Evolutionary conservation across 2,797 vertebrate genomes (phyloP).

Genomic region (Oryzias dopingdopingensis): DNA sequence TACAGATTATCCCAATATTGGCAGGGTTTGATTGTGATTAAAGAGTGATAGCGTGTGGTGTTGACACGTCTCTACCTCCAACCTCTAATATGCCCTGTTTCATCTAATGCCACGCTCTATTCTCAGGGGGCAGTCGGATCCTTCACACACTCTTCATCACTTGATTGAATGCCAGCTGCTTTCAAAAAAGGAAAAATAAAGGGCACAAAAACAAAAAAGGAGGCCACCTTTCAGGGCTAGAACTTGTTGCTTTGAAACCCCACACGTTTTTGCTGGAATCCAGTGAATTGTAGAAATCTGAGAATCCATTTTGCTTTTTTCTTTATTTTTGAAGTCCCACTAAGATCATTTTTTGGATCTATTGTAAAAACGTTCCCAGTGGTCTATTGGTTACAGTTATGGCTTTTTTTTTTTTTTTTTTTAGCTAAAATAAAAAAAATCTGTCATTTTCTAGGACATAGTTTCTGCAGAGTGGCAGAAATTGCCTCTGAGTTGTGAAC

Average conservation of each 20-base stretch:
- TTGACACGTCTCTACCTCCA: conserved; percentile 34
- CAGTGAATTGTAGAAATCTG: conserved; percentile 19
- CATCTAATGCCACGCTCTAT: conserved; percentile 48
- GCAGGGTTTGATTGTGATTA: conserved; percentile 66
- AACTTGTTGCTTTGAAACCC: conserved; percentile 51
- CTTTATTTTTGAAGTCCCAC: too few species aligned
- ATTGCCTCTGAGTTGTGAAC: too few species aligned
- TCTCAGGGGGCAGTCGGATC: conserved; percentile 39
- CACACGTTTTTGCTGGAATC: conserved; percentile 42
- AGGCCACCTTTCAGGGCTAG: conserved; percentile 22
- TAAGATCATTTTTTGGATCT: too few species aligned
- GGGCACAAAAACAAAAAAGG: conserved; percentile 31
- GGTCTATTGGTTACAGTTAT: too few species aligned
- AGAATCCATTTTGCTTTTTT: background rate
- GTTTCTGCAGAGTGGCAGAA: too few species aligned
- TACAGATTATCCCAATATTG: conserved; percentile 53
- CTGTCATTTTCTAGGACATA: too few species aligned
- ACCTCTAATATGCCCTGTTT: conserved; percentile 49
- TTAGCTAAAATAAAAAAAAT: too few species aligned
- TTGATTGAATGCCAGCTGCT: conserved; percentile 31
- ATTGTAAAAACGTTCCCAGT: too few species aligned
- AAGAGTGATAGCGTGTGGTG: conserved; percentile 66
- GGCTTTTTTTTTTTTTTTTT: too few species aligned
- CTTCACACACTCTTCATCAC: conserved; percentile 28
- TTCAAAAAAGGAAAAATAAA: conserved; percentile 33